phyloP scores from a whole-genome alignment of 2,113 vertebrate genomes.

The Turdus rufiventris region DNA sequence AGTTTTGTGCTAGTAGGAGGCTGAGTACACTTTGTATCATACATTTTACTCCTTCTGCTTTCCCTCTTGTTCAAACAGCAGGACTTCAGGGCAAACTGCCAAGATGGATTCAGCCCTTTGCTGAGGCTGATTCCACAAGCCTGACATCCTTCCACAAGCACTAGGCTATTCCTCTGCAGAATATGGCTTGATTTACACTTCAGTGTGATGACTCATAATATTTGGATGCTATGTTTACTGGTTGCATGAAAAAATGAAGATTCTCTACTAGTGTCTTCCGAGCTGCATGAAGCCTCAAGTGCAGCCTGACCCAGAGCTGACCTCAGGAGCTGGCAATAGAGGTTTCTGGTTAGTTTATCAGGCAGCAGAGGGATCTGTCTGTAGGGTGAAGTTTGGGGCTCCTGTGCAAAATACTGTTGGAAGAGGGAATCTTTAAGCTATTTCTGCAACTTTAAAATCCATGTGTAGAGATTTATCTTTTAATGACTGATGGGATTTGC shows the following conservation, averaged over 20 bases:
- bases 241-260: not conserved
- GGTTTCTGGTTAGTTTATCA: not conserved
- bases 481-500: not conserved
- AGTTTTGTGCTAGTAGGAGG: not conserved
- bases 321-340: not conserved
- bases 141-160: not conserved
- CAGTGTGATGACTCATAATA: not conserved
- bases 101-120: not conserved
- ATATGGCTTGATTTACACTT: not conserved
- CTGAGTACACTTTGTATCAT: not conserved
- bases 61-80: conserved; percentile 4
- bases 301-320: not conserved
- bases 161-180: not conserved
- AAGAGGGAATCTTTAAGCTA: not conserved
- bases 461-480: not conserved
- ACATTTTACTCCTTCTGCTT: not conserved
- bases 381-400: not conserved
- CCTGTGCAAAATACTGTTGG: not conserved
- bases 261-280: not conserved
- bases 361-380: not conserved
- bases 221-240: not conserved
- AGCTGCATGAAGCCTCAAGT: not conserved
- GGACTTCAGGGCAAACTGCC: not conserved
- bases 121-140: not conserved
- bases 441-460: not conserved